A percentile compares a stretch with the other conserved stretches of the same genome.
phyloP scores from a whole-genome alignment of 2,888 invertebrate genomes.

The Melanostoma scalare region DNA sequence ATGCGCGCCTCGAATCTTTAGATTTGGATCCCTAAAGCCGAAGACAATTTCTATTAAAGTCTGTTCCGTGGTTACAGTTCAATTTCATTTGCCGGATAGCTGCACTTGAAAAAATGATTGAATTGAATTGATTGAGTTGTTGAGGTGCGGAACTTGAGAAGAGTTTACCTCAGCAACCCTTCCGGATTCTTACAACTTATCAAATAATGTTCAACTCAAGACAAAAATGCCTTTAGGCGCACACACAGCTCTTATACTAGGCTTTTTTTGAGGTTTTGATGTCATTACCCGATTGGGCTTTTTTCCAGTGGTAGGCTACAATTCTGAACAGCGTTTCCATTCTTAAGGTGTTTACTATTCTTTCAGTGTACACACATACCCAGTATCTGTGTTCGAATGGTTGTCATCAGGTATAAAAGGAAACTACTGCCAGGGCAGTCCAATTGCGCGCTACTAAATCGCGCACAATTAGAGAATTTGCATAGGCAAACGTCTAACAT shows the following conservation, averaged over 20 bases:
- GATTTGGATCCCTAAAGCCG: conserved; percentile 28
- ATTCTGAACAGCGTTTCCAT: neutral
- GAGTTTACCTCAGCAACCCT: too few species aligned
- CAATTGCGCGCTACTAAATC: conserved; percentile 73
- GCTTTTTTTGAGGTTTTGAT: too few species aligned
- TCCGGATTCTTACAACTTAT: too few species aligned
- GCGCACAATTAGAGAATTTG: conserved; percentile 73
- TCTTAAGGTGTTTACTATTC: neutral
- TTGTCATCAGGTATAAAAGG: conserved; percentile 19
- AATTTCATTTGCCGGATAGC: conserved; percentile 55
- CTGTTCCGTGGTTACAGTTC: conserved; percentile 68
- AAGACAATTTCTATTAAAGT: conserved; percentile 69
- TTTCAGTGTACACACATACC: neutral
- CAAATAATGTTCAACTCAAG: too few species aligned
- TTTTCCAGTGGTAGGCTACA: too few species aligned
- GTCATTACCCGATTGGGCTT: too few species aligned
- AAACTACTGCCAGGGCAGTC: conserved; percentile 52
- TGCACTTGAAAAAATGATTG: conserved; percentile 1
- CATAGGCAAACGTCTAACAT: conserved; percentile 73
- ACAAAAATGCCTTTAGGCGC: too few species aligned
- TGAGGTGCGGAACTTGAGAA: too few species aligned
- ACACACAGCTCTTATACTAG: too few species aligned
- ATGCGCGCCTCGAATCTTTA: conserved; percentile 24
- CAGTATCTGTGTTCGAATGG: conserved; percentile 12
- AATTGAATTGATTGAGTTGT: neutral